Percentiles rank a stretch among this genome's conserved stretches.
Conservation (phyloP, 2,888 invertebrate species). For the Mycalesis mineus region DNA sequence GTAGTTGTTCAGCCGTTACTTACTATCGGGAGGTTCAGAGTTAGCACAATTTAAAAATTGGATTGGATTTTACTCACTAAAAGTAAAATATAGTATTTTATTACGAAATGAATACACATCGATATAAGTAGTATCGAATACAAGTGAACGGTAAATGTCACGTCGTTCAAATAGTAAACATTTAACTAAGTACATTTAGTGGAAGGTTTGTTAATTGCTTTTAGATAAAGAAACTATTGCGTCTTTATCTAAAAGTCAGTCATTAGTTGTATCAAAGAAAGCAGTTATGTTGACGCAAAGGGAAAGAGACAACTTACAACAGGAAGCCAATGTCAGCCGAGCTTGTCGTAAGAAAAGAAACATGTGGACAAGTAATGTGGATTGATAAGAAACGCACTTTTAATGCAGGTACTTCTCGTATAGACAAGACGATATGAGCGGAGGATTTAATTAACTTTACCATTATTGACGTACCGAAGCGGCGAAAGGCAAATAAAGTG, state of each 20-base stretch:
- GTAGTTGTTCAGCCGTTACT: not conserved
- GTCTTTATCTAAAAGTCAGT: slow-evolving; percentile 25
- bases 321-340: slow-evolving; percentile 26
- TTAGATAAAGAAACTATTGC: not conserved
- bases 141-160: not conserved
- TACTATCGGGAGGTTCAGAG: not conserved
- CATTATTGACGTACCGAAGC: not conserved
- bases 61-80: not conserved
- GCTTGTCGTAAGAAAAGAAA: slow-evolving; percentile 24
- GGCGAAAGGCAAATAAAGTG: not conserved
- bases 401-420: slow-evolving; percentile 6
- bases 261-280: slow-evolving; percentile 26
- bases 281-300: slow-evolving; percentile 21
- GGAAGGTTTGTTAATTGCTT: too few relatives aligned
- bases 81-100: not conserved
- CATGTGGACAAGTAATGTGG: slow-evolving; percentile 22
- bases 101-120: too few relatives aligned
- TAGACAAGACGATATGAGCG: not conserved
- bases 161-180: slow-evolving; percentile 2
- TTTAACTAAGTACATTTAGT: slow-evolving; percentile 5
- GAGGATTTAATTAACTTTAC: slow-evolving; percentile 14
- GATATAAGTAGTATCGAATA: too few relatives aligned
- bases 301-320: slow-evolving; percentile 19
- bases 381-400: slow-evolving; percentile 20
- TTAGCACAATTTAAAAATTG: too few relatives aligned